Base-by-base conservation (phyloP, 92 coral and sea anemone genomes). In the Palythoa heliodiscus region DNA sequence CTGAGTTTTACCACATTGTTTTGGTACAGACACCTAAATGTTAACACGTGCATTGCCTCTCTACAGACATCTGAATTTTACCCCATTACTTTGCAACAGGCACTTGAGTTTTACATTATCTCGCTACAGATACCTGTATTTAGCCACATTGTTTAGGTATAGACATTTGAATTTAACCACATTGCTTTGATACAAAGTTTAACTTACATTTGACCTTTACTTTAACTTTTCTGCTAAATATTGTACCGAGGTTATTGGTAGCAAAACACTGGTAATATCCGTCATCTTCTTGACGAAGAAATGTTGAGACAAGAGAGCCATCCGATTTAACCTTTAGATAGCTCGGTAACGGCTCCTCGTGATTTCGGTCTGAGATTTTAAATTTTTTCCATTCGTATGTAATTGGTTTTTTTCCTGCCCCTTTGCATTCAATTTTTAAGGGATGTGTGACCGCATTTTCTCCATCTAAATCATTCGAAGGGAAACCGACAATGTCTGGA, bases 201-300 rank as follows among this genome's bases (percentile, higher is more conserved):
- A 22, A 43, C 80, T 54, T 80, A 80, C 84, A n/a, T 64, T 53
- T 66, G 40, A 80, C 74, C 12, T 48, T 64, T 22, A 80, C 60
- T 80, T 53, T 80, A 9, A 80, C 43, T 48, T 80, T 80, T 50
- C 84, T 64, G 47, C 74, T 80, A 52, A 80, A 80, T 5, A 74
- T 66, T 80, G 84, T 80, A 8, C 84, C 84, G 15, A 60, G 39
- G 23, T 38, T 22, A 39, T 80, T 80, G 8, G 35, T 40, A 14
- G 48, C 84, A 22, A 80, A 80, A 67, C 84, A 80, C 48, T 80
- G 84, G 39, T 80, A 80, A 16, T 64, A 63, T 0, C 84, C 84
- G 3, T 80, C 84, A 14, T 64, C 69, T 0, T 1, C 22, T 3
- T 4, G 19, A 15, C 10, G 22, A 25, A 77, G 11, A 8, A 11